Percentiles rank a stretch among this genome's conserved stretches.
These are phyloP conservation scores for Phyto melanocephala DNA, from an alignment of 2,888 invertebrate species.

Conservation along the genomic window DNA sequence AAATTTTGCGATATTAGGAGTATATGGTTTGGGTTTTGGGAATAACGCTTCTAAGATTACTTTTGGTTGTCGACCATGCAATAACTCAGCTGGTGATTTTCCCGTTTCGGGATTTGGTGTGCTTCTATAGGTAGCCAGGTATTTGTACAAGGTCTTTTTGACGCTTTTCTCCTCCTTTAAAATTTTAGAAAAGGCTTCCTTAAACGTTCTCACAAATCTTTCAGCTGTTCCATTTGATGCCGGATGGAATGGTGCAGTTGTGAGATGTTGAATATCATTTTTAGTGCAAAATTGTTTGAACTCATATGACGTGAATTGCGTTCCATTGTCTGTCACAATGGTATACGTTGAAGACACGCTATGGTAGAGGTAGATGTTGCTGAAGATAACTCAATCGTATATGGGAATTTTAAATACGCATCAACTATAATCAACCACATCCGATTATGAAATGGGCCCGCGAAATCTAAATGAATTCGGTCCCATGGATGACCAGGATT, in stretches of 20 bases:
- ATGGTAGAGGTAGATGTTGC: neutral
- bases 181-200: too few species aligned
- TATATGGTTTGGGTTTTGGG: too few species aligned
- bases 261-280: too few species aligned
- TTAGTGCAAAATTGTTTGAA: conserved; percentile 54
- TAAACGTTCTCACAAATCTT: conserved; percentile 32
- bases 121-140: conserved; percentile 38
- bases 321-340: conserved; percentile 55
- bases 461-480: conserved; percentile 45
- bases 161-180: too few species aligned
- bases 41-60: conserved; percentile 31
- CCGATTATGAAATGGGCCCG: conserved; percentile 39
- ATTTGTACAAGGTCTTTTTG: conserved; percentile 32
- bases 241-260: too few species aligned
- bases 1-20: too few species aligned
- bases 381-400: conserved; percentile 46
- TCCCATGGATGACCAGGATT: conserved; percentile 23
- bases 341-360: neutral
- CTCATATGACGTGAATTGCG: conserved; percentile 37
- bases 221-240: conserved; percentile 54
- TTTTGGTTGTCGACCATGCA: conserved; percentile 58
- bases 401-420: conserved; percentile 41
- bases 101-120: conserved; percentile 36
- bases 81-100: conserved; percentile 45
- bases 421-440: conserved; percentile 55